These are phyloP conservation scores for Rhadinocentrus ornatus DNA, from an alignment of 2,797 vertebrate species.

Conservation along the genomic window DNA sequence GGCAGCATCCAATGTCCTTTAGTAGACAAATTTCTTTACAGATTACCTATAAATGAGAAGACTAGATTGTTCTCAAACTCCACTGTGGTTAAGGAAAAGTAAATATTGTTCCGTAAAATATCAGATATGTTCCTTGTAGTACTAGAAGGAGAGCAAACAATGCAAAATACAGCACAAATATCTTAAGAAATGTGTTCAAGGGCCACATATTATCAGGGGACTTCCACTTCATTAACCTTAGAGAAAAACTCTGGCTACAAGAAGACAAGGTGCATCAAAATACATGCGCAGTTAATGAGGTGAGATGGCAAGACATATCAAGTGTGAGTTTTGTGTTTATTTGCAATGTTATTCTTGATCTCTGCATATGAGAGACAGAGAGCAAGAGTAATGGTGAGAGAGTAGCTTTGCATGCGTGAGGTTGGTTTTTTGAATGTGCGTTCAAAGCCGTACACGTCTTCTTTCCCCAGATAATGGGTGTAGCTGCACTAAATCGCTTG, in stretches of 20 bases:
- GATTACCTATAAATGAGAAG: conserved; percentile 46
- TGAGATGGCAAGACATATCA: conserved; percentile 26
- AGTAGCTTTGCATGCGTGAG: neutral
- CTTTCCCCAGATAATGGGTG: conserved; percentile 3
- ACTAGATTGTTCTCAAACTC: conserved; percentile 22
- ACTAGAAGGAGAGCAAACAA: conserved; percentile 15
- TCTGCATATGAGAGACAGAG: conserved; percentile 16
- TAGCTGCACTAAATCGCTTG: conserved; percentile 20
- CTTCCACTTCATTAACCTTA: conserved; percentile 65
- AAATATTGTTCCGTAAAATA: conserved; percentile 27
- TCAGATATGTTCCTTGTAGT: conserved; percentile 27
- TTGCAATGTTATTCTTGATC: conserved; percentile 67
- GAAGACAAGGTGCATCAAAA: conserved; percentile 39
- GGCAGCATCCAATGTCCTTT: too few species aligned
- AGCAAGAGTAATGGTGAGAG: conserved; percentile 5
- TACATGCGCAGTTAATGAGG: conserved; percentile 60
- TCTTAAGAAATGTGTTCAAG: conserved; percentile 37
- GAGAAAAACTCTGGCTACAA: conserved; percentile 37
- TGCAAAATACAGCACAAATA: conserved; percentile 3
- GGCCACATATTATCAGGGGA: conserved; percentile 45
- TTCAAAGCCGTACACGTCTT: conserved; percentile 4
- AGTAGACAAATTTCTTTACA: conserved; percentile 41
- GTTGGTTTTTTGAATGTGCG: conserved; percentile 26
- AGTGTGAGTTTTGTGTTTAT: conserved; percentile 44
- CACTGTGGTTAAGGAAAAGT: conserved; percentile 23